Percentiles rank a stretch among this genome's conserved stretches.
phyloP scores from a whole-genome alignment of 2,797 vertebrate genomes.

The Synaphobranchus kaupii region DNA sequence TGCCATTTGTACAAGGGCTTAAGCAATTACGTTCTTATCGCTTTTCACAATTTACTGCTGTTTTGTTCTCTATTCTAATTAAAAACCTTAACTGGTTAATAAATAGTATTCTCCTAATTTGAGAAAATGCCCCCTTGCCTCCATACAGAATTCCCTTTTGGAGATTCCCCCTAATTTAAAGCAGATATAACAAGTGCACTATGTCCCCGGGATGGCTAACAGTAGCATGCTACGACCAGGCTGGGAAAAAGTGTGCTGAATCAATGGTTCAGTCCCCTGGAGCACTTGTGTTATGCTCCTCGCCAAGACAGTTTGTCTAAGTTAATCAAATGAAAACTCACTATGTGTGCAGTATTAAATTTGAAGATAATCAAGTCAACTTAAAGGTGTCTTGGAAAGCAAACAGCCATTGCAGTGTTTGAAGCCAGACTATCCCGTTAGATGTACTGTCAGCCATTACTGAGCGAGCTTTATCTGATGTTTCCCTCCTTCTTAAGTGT shows the following conservation, averaged over 20 bases:
- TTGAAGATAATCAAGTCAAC: constrained; percentile 6
- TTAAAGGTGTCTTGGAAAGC: neutral
- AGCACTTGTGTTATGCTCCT: neutral
- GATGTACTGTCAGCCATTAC: neutral
- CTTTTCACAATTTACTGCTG: neutral
- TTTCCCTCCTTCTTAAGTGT: neutral
- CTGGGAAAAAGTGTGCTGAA: neutral
- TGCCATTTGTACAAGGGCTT: neutral
- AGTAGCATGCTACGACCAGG: neutral
- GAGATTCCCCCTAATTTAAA: neutral
- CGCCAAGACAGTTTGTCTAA: constrained; percentile 1
- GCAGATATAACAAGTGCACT: neutral
- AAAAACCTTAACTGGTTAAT: neutral
- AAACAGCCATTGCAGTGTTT: neutral
- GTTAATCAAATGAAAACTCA: constrained; percentile 21
- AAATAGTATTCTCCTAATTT: neutral
- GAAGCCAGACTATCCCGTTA: neutral
- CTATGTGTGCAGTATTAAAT: neutral
- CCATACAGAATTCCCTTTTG: neutral
- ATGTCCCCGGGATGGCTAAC: neutral
- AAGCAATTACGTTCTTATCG: neutral
- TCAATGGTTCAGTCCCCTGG: neutral
- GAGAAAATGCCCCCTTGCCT: neutral
- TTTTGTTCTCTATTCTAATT: neutral
- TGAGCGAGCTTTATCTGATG: neutral